Conservation (phyloP, 2,113 vertebrate species). For the Lathamus discolor region DNA sequence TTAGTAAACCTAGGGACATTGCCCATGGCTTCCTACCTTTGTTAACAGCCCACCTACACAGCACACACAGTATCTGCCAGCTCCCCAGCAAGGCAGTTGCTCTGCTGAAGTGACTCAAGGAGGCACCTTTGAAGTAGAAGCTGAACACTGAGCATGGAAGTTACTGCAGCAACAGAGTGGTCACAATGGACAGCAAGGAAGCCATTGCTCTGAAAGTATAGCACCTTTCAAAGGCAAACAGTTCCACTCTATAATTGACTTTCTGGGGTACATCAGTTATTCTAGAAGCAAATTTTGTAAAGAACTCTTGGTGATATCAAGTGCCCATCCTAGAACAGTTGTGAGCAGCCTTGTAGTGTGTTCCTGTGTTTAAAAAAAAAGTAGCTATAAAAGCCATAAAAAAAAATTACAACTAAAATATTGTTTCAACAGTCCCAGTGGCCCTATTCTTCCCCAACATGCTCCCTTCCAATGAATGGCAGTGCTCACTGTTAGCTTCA, state of each 20-base stretch:
- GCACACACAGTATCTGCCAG: accelerated
- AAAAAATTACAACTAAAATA: background rate
- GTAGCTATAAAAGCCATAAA: background rate
- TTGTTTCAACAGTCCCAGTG: background rate
- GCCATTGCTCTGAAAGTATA: background rate
- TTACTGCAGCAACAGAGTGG: background rate
- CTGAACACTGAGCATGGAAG: background rate
- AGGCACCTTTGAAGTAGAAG: background rate
- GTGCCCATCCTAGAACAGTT: background rate
- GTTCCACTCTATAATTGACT: accelerated
- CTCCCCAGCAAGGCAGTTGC: accelerated
- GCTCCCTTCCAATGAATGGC: accelerated
- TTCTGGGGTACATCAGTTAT: accelerated
- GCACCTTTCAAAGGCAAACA: accelerated
- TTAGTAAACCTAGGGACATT: background rate
- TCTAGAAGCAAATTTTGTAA: background rate
- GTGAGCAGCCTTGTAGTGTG: accelerated
- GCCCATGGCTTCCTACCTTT: background rate
- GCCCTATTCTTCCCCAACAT: background rate
- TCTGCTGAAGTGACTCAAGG: accelerated
- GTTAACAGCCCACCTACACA: background rate
- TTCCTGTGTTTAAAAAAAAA: background rate
- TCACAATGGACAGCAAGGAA: background rate
- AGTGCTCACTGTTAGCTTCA: background rate
- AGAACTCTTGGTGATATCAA: background rate